These are phyloP conservation scores for Emmelina monodactyla DNA, from an alignment of 2,888 invertebrate species.

Conservation along the genomic window DNA sequence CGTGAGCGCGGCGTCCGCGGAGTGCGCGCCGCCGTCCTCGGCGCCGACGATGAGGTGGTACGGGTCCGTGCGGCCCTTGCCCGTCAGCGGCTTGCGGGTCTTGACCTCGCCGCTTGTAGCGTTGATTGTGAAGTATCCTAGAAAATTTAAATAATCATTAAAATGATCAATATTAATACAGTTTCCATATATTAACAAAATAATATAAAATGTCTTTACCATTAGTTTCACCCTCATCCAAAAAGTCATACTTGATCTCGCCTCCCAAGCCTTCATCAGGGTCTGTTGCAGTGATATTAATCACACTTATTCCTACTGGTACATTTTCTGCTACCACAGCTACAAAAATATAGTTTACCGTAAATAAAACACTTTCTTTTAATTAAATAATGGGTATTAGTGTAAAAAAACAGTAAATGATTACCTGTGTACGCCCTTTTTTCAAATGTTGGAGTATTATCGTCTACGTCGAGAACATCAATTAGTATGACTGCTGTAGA, in stretches of 20 bases:
- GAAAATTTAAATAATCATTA: constrained; percentile 15
- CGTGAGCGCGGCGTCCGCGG: constrained; percentile 68
- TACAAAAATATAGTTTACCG: constrained; percentile 3
- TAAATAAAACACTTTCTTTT: neutral
- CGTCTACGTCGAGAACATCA: constrained; percentile 80
- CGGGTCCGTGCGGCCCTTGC: constrained; percentile 77
- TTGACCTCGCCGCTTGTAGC: constrained; percentile 71
- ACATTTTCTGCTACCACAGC: constrained; percentile 83
- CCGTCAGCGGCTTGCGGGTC: constrained; percentile 72
- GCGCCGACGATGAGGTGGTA: constrained; percentile 74
- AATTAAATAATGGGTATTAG: too few relatives aligned
- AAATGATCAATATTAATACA: too few relatives aligned
- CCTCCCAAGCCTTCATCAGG: constrained; percentile 79
- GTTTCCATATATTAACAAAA: too few relatives aligned
- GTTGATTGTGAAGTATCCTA: constrained; percentile 74
- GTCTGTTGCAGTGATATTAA: constrained; percentile 76
- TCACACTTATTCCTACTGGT: constrained; percentile 69
- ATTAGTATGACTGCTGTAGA: constrained; percentile 70
- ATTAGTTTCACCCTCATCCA: constrained; percentile 76
- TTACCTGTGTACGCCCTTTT: constrained; percentile 67
- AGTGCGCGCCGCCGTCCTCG: constrained; percentile 73
- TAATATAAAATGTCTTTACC: too few relatives aligned
- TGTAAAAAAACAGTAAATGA: neutral
- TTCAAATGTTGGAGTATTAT: constrained; percentile 76
- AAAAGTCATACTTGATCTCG: constrained; percentile 74